Evolutionary conservation across 2,797 vertebrate genomes (phyloP), one percentile per base, ranked within the genome.

Genomic region (Sebastes wilsoni): DNA sequence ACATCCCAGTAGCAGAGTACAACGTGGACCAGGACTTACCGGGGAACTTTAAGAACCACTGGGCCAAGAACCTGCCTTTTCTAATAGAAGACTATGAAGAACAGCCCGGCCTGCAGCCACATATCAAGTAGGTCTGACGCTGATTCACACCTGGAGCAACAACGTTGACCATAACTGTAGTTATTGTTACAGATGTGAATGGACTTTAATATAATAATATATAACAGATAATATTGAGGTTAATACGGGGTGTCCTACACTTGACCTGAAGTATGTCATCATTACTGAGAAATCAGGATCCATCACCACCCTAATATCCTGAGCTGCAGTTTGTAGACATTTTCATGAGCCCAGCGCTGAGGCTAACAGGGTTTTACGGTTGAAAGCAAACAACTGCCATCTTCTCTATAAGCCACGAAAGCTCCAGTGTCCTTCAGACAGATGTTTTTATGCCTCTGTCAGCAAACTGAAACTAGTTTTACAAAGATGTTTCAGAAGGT

Each of bases 61-160:
- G 98, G 98, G 97, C 98, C 55, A 99, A 99, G 90, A 98, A 97
- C 87, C 96, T 99, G 65, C 98, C 98, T 59, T 99, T 99, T 84
- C 96, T 99, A 49, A 98, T 99, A 80, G 98, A 99, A 59, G 98
- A 97, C 76, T 99, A 99, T 18, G 98, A 99, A 84, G 98, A 99
- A 32, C 98, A 99, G 89, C 98, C 98, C 0, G 98, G 98, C 10
- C 91, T 99, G 67, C 98, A 99, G 77, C 98, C 98, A 11, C 98
- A 99, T 72, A 99, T 99, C 88, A 98, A 97, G 98, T 99, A 87
- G 87, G 97, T 86, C n/a, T 23, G 20, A 81, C 1, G 5, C 54
- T 23, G 25, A 56, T 22, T 34, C 4, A 42, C 62, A 25, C 4
- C 61, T 38, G 32, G 60, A 64, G 34, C 34, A 23, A 23, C 8